Percentiles rank a stretch among this genome's conserved stretches.
Evolutionary conservation across 2,113 vertebrate species (phyloP).

Genomic region (Cichladusa arquata): DNA sequence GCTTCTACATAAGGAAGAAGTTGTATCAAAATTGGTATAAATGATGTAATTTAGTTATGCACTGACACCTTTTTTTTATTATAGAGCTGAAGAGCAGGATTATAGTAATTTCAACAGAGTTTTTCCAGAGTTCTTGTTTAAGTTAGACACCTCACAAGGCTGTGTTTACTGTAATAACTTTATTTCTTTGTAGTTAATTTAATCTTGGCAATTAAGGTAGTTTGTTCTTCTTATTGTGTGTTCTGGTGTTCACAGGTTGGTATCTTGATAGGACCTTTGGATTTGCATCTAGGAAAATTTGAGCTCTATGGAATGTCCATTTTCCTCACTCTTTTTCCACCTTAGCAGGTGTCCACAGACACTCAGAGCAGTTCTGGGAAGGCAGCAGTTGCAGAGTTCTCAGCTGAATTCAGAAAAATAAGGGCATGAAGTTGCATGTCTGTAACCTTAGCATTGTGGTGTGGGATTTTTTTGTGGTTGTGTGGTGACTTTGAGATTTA

Average conservation of each 20-base stretch:
- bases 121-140: background rate
- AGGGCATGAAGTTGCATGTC: fast-evolving
- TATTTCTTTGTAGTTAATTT: background rate
- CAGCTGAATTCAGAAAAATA: background rate
- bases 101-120: background rate
- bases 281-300: background rate
- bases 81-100: background rate
- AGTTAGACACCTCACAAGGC: background rate
- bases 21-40: background rate
- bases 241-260: background rate
- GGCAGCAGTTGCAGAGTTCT: background rate
- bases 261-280: background rate
- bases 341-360: background rate
- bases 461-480: background rate
- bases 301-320: background rate
- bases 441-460: background rate
- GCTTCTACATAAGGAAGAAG: background rate
- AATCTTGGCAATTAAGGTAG: background rate
- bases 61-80: background rate
- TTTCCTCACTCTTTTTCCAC: background rate
- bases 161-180: background rate
- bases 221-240: background rate
- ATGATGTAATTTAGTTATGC: background rate
- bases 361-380: background rate
- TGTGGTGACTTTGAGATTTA: background rate